Evolutionary conservation across 92 coral and sea anemone genomes (phyloP), one percentile per base, ranked within the genome.

Genomic region (Phenganax subtilis): DNA sequence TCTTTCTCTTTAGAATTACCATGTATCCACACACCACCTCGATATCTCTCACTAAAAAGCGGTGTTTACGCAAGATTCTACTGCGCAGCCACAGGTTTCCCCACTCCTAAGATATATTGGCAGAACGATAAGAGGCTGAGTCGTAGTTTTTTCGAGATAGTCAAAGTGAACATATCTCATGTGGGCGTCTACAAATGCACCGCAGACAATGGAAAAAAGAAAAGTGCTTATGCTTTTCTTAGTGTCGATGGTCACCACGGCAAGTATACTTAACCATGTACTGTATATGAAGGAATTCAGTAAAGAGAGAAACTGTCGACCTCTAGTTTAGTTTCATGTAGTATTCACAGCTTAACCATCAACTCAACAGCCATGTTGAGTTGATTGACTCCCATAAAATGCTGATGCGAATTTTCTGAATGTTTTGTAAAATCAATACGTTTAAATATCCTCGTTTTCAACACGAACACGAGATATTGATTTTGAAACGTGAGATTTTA

Each of bases 11-110:
- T 63, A 79, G 83, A 79, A 10, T 61, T 60, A 0, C 83, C 83
- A 12, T 79, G 83, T 54, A 79, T 79, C 83, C 83, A 79, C 62
- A 79, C 74, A 2, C 83, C 74, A 63, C 83, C 83, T 64, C 15
- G 51, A 64, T 10, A 63, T 52, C 83, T 79, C 53, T 51, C 69
- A 15, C 61, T 79, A 15, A 58, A 79, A n/a, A 59, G 12, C 65
- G 83, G 83, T 0, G 65, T 79, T 72, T 63, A 79, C 30, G 83
- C 83, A 47, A 79, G 74, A 10, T 79, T 79, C 54, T 79, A 63
- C 57, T 79, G 83, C 11, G 61, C 54, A 0, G 83, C 83, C 10
- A 30, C 31, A 9, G 83, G 83, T 65, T 37, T n/a, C 10, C 73
- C 74, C 16, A 6, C 58, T 0, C 74, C 74, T 16, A 12, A 14